Conservation (phyloP, 1,140 invertebrate genomes). For the Hyposmocoma kahamanoa region DNA sequence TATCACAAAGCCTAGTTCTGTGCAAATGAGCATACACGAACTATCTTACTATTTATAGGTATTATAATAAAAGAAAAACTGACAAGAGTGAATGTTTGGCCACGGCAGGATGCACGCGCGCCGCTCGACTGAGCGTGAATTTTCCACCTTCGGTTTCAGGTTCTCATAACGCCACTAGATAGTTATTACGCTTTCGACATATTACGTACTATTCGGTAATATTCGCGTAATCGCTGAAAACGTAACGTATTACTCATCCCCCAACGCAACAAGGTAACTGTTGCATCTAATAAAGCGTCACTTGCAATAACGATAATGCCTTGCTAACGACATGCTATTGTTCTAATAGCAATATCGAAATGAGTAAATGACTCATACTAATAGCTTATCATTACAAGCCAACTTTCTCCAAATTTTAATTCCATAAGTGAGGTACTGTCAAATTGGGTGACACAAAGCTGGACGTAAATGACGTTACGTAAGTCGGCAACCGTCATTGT, state of each 20-base stretch:
- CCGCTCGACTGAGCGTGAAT: constrained; percentile 64
- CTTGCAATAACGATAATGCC: neutral
- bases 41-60: too few relatives aligned
- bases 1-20: too few relatives aligned
- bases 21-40: too few relatives aligned
- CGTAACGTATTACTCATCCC: constrained; percentile 25
- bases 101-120: constrained; percentile 27
- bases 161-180: constrained; percentile 57
- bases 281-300: constrained; percentile 1
- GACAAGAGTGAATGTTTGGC: too few relatives aligned
- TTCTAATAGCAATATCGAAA: too few relatives aligned
- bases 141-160: constrained; percentile 69
- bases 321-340: too few relatives aligned
- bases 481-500: constrained; percentile 62
- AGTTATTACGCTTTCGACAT: constrained; percentile 65
- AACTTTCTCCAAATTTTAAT: constrained; percentile 60
- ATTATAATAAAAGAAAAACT: too few relatives aligned
- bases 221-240: constrained; percentile 50
- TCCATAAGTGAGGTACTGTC: constrained; percentile 22
- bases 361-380: too few relatives aligned
- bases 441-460: constrained; percentile 37
- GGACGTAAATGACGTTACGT: constrained; percentile 54
- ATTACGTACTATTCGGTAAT: constrained; percentile 69
- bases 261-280: constrained; percentile 12
- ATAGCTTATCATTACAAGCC: too few relatives aligned